These are phyloP conservation scores for Sphaeramia orbicularis DNA, from an alignment of 2,797 vertebrate genomes.

Conservation along the genomic window DNA sequence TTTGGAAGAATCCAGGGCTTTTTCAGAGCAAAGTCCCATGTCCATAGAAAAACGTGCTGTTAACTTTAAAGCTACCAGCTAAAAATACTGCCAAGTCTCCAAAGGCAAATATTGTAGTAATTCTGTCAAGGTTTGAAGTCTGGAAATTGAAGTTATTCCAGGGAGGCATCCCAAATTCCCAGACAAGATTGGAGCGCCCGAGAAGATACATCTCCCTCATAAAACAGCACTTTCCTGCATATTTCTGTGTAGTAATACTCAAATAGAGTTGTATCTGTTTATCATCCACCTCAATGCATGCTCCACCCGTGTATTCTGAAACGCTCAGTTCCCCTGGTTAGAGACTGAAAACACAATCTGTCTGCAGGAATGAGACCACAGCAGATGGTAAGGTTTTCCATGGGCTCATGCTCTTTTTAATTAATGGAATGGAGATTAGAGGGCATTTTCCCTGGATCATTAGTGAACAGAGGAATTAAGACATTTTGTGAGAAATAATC, in stretches of 20 bases:
- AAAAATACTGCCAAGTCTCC: slow-evolving; percentile 21
- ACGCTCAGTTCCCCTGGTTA: slow-evolving; percentile 70
- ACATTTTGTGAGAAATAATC: slow-evolving; percentile 88
- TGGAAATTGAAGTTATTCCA: slow-evolving; percentile 33
- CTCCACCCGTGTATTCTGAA: slow-evolving; percentile 56
- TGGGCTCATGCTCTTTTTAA: slow-evolving; percentile 87
- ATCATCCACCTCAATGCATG: slow-evolving; percentile 53
- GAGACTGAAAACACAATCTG: slow-evolving; percentile 83
- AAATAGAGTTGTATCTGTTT: slow-evolving; percentile 64
- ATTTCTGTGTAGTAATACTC: slow-evolving; percentile 36
- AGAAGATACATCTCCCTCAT: slow-evolving; percentile 25
- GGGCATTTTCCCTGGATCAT: slow-evolving; percentile 86
- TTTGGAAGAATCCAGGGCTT: slow-evolving; percentile 1
- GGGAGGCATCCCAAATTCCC: slow-evolving; percentile 33
- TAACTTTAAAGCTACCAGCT: slow-evolving; percentile 10
- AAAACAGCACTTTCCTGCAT: slow-evolving; percentile 38
- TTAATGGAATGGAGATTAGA: slow-evolving; percentile 89
- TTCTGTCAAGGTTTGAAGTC: slow-evolving; percentile 28
- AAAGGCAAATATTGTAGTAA: slow-evolving; percentile 15
- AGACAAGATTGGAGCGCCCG: slow-evolving; percentile 14
- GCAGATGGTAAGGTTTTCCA: slow-evolving; percentile 86
- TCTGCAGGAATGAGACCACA: slow-evolving; percentile 79
- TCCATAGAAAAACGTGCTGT: slow-evolving; percentile 14
- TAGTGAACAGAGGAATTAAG: slow-evolving; percentile 89
- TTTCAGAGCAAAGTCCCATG: slow-evolving; percentile 4